phyloP scores from a whole-genome alignment of 1,140 invertebrate species.

The Trichonephila inaurata region DNA sequence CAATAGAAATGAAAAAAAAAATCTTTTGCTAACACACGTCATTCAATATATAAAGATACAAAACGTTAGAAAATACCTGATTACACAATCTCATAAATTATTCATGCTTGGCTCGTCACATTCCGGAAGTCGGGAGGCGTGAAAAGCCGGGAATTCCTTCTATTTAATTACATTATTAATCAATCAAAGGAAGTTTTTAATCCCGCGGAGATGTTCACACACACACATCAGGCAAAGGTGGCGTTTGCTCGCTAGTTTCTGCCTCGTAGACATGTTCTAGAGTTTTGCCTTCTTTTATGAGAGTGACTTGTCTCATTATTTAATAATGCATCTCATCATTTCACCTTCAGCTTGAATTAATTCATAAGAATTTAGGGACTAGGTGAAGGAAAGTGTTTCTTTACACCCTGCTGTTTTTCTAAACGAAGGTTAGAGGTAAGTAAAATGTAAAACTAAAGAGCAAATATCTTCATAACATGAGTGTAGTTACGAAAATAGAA shows the following conservation, averaged over 20 bases:
- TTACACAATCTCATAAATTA: conserved; percentile 28
- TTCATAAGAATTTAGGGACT: not conserved
- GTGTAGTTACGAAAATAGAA: too few species aligned
- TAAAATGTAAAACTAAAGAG: too few species aligned
- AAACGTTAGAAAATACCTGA: conserved; percentile 30
- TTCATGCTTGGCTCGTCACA: conserved; percentile 21
- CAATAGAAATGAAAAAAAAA: not conserved
- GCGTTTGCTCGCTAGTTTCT: not conserved
- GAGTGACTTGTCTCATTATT: not conserved
- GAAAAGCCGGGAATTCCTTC: not conserved
- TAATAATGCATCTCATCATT: not conserved
- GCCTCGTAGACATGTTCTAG: not conserved
- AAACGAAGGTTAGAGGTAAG: too few species aligned
- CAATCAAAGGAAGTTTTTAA: conserved; percentile 47
- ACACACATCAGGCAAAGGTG: not conserved
- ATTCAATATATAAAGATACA: not conserved
- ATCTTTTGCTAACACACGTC: not conserved
- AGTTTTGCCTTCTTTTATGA: not conserved
- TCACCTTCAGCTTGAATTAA: not conserved
- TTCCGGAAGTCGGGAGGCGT: not conserved
- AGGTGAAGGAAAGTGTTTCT: too few species aligned
- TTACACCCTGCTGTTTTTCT: too few species aligned
- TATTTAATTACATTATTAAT: conserved; percentile 58
- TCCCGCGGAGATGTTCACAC: conserved; percentile 4
- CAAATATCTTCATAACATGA: too few species aligned